Conservation (phyloP, 2,888 invertebrate species). For the Melangyna quadrimaculata region DNA sequence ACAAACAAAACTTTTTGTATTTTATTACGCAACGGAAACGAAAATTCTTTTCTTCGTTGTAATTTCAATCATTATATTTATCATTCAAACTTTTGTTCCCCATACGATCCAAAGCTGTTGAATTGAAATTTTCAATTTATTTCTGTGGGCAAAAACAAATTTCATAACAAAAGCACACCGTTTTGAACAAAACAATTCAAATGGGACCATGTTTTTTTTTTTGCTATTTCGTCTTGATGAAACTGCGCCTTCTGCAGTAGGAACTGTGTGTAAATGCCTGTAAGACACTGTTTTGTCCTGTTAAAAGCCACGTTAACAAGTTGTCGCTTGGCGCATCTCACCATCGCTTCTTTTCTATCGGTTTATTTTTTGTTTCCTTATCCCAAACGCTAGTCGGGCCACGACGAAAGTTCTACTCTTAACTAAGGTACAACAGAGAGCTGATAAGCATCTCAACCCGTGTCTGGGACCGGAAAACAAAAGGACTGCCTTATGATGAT, state of each 20-base stretch:
- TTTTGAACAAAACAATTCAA: constrained; percentile 8
- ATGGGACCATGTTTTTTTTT: constrained; percentile 17
- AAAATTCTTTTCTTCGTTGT: background rate
- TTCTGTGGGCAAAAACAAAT: background rate
- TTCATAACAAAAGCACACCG: background rate
- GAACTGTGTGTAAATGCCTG: constrained; percentile 43
- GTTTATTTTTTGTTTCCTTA: background rate
- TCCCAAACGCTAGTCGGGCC: constrained; percentile 1
- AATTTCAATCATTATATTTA: background rate
- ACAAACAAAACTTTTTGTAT: too few relatives aligned
- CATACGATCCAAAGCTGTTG: background rate
- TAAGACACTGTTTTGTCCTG: constrained; percentile 53
- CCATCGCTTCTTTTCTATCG: constrained; percentile 44
- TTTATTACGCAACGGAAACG: too few relatives aligned
- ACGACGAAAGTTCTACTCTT: constrained; percentile 61
- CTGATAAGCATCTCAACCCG: constrained; percentile 67
- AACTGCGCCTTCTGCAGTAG: constrained; percentile 34
- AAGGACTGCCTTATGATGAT: constrained; percentile 42
- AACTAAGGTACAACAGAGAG: constrained; percentile 5
- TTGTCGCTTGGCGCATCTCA: constrained; percentile 57
- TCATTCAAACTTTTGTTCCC: background rate
- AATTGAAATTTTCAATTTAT: background rate
- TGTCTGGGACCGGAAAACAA: constrained; percentile 60
- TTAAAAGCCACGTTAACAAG: constrained; percentile 68
- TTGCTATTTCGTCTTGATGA: background rate